These are phyloP conservation scores for Pinctada fucata DNA, from an alignment of 2,888 invertebrate species.

Conservation along the genomic window DNA sequence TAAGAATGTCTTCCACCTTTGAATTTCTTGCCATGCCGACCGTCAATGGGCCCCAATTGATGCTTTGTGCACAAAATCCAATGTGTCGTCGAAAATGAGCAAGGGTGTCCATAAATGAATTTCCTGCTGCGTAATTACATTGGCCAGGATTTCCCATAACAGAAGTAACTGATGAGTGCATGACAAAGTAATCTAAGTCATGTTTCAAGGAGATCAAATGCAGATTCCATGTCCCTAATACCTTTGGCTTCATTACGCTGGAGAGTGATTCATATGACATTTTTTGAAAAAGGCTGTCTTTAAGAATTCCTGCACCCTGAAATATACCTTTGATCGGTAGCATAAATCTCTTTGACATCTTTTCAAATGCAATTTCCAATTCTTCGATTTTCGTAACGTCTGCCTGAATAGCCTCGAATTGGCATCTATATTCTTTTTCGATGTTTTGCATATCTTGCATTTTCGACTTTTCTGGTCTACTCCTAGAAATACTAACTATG, in stretches of 20 bases:
- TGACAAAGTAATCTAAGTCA: conserved; percentile 60
- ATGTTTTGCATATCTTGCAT: conserved; percentile 39
- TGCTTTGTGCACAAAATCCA: conserved; percentile 55
- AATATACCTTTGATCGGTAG: conserved; percentile 59
- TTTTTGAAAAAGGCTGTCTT: conserved; percentile 44
- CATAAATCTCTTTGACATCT: conserved; percentile 33
- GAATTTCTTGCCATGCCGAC: conserved; percentile 53
- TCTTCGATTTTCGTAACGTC: conserved; percentile 53
- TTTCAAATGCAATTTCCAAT: conserved; percentile 39
- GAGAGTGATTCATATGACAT: conserved; percentile 47
- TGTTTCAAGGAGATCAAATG: conserved; percentile 50
- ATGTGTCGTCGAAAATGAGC: conserved; percentile 52
- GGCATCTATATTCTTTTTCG: conserved; percentile 32
- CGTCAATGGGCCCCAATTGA: conserved; percentile 66
- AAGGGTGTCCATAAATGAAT: conserved; percentile 62
- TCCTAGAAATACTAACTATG: conserved; percentile 48
- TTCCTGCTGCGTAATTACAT: conserved; percentile 63
- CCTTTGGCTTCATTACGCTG: conserved; percentile 56
- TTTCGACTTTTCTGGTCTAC: conserved; percentile 36
- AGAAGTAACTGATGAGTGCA: conserved; percentile 64
- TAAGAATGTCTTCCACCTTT: conserved; percentile 35
- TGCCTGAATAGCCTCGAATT: conserved; percentile 42
- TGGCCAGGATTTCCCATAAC: conserved; percentile 63
- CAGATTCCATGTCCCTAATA: conserved; percentile 63
- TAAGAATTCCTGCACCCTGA: conserved; percentile 59